These are phyloP conservation scores for Hydrocynus forskahlii DNA, from an alignment of 2,797 vertebrate genomes.

Conservation along the genomic window DNA sequence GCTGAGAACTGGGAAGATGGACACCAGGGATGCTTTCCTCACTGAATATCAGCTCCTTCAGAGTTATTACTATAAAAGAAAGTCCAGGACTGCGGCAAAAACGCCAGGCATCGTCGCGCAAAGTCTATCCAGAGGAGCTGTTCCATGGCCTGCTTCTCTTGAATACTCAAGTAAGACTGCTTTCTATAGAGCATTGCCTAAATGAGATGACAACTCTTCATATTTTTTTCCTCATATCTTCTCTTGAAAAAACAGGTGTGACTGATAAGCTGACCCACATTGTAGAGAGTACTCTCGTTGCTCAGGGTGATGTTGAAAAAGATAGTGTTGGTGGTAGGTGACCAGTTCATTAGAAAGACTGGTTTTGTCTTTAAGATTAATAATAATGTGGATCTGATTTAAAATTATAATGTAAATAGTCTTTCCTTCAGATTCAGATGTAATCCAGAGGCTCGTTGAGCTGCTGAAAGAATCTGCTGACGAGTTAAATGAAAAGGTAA, in stretches of 20 bases:
- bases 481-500: slow-evolving; percentile 61
- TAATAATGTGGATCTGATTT: neutral
- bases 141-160: no score
- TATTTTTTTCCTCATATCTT: neutral
- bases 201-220: neutral
- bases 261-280: slow-evolving; percentile 52
- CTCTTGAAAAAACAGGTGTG: slow-evolving; percentile 29
- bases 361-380: neutral
- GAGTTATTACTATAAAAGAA: slow-evolving; percentile 44
- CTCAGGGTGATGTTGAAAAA: neutral
- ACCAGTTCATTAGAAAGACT: neutral
- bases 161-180: neutral
- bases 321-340: slow-evolving; percentile 50
- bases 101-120: neutral
- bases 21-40: neutral
- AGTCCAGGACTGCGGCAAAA: neutral
- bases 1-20: neutral
- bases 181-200: neutral
- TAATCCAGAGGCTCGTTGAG: slow-evolving; percentile 56
- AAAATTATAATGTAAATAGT: neutral
- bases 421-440: slow-evolving; percentile 33
- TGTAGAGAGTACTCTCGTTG: slow-evolving; percentile 24
- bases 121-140: no score
- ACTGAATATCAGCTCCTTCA: slow-evolving; percentile 54
- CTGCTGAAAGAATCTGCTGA: slow-evolving; percentile 61